Evolutionary conservation across 2,888 invertebrate genomes (phyloP), one percentile per base, ranked within the genome.

Genomic region (Lochmaea crataegi): DNA sequence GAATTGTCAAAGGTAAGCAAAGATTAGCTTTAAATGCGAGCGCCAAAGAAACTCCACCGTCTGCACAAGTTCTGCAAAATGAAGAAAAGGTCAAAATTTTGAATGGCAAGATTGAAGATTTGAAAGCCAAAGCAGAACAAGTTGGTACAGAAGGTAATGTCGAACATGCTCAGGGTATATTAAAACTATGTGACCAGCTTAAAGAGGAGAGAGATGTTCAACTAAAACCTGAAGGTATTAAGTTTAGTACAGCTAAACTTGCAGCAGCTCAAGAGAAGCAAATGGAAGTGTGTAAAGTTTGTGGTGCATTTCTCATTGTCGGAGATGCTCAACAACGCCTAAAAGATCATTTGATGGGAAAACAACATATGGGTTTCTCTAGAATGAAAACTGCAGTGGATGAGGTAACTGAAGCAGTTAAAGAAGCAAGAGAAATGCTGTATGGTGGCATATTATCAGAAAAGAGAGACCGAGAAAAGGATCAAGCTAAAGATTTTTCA

Each of bases 261-360:
- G 95, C 94, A 4, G 94, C 95, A 0, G 93, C 95, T 10, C 96
- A 96, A 84, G 96, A 97, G 86, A 98, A 99, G 86, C 97, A 97
- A 86, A 98, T 99, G 98, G 98, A 98, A 87, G 99, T 99, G 18
- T 99, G 99, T 87, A 96, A 97, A 80, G 96, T 98, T 1, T 99
- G 99, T 86, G 99, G 99, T 1, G 98, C 99, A 9, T 98, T 99
- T 87, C 90, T 99, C n/a, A 99, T 99, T 81, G 97, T 99, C 10
- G 98, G 98, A 10, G 99, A 99, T 88, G 99, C 98, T 2, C 98
- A 98, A 84, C 97, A 98, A 84, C 91, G 99, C 74, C 96, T 99
- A 72, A 98, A 99, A 83, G 99, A 99, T 86, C 99, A 99, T 89
- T 88, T 99, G 71, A 96, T 96, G 90, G 99, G 99, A 42, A 99